phyloP scores from a whole-genome alignment of 1,140 invertebrate species.

The Lasioglossum baleicum region DNA sequence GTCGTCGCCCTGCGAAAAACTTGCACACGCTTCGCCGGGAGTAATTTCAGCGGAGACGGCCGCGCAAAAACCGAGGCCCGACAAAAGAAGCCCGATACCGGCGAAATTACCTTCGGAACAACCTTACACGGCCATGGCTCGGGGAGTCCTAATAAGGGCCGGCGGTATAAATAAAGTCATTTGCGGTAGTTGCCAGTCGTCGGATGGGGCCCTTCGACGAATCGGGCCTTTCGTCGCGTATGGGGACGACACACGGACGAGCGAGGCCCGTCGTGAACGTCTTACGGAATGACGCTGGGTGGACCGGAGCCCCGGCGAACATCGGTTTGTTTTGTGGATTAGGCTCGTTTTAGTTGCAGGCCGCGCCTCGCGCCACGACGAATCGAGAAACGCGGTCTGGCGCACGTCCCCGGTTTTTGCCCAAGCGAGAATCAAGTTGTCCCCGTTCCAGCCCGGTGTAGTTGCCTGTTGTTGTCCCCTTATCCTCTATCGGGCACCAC shows the following conservation, averaged over 20 bases:
- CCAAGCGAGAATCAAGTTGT: conserved; percentile 41
- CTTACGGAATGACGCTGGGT: neutral
- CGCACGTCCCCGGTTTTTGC: conserved; percentile 60
- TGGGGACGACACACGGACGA: conserved; percentile 1
- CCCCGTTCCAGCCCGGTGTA: conserved; percentile 32
- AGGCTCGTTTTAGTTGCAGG: conserved; percentile 59
- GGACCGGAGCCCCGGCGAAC: conserved; percentile 1
- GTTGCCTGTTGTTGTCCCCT: neutral
- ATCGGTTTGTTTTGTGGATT: conserved; percentile 64
- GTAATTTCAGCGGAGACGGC: conserved; percentile 41
- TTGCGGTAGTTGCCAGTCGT: conserved; percentile 47
- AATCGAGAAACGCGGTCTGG: conserved; percentile 56
- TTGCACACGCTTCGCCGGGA: conserved; percentile 29
- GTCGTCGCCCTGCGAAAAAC: conserved; percentile 30
- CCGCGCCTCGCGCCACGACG: conserved; percentile 49
- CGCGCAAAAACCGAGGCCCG: conserved; percentile 18
- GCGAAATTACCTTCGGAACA: conserved; percentile 40
- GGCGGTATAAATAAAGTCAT: conserved; percentile 60
- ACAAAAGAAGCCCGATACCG: conserved; percentile 41
- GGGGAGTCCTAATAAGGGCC: conserved; percentile 45
- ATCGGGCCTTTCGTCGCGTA: conserved; percentile 55
- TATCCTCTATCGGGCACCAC: too few species aligned
- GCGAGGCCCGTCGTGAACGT: neutral
- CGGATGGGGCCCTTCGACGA: conserved; percentile 41
- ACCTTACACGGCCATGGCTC: conserved; percentile 39